Evolutionary conservation across 2,888 invertebrate species (phyloP).

Genomic region (Candidula unifasciata): DNA sequence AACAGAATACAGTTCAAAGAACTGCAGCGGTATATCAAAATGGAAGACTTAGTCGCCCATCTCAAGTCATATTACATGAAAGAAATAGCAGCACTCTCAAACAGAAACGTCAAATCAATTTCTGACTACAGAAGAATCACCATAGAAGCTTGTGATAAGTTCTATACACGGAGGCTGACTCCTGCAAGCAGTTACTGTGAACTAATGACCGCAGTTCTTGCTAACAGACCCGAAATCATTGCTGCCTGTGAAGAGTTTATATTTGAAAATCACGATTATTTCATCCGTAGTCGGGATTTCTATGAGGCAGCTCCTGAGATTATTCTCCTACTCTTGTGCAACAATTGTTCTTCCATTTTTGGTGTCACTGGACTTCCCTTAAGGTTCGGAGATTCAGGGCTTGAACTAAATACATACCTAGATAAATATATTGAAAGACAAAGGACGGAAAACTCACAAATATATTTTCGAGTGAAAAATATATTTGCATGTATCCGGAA

Average conservation of each 20-base stretch:
- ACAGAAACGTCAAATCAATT: constrained; percentile 10
- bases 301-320: constrained; percentile 17
- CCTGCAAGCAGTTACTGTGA: constrained; percentile 11
- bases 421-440: neutral
- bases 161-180: neutral
- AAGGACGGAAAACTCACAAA: neutral
- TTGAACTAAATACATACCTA: neutral
- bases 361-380: neutral
- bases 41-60: constrained; percentile 13
- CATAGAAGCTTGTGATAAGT: constrained; percentile 12
- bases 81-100: constrained; percentile 8
- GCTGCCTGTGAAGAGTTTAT: constrained; percentile 12
- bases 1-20: neutral
- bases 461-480: neutral
- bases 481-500: neutral
- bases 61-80: neutral
- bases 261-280: constrained; percentile 18
- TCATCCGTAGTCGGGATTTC: neutral
- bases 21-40: neutral
- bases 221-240: neutral
- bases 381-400: neutral
- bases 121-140: constrained; percentile 14
- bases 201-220: constrained; percentile 7
- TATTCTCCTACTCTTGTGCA: constrained; percentile 22
- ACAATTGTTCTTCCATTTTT: neutral